Evolutionary conservation across 2,113 vertebrate genomes (phyloP), one percentile per base, ranked within the genome.

Genomic region (Elephantulus edwardii): DNA sequence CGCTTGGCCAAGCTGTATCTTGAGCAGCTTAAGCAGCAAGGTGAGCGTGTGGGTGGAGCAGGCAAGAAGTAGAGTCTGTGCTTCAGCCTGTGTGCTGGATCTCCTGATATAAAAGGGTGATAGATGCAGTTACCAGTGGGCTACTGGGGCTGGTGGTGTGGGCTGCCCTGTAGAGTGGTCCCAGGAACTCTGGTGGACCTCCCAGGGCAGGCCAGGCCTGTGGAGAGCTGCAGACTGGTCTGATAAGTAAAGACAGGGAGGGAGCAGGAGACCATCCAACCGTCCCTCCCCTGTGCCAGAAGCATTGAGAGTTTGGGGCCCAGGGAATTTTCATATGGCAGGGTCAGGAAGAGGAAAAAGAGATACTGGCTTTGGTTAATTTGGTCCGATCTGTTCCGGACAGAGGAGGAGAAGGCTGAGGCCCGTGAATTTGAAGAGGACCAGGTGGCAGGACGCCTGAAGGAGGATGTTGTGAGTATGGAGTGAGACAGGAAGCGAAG

Each of bases 1-100:
- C 98, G 99, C 87, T 94, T 99, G 89, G 98, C 99, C 42, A 99
- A 99, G 92, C 96, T 97, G 20, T 99, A 99, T 96, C 97, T 99
- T 4, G 98, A 98, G 1, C 98, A 99, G 94, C 96, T 99, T 38
- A 98, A 96, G 74, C 97, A 98, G 13, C 98, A 99, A 95, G 99
- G 99, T 98, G 80, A 95, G 95, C 9, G 19, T 3, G 0, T 20
- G 44, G 9, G 11, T 46, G 4, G 35, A 42, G 78, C 2, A 17
- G 54, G 68, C 1, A 38, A 30, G 28, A 74, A 52, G 13, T 3
- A 1, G 11, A 13, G 35, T 35, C 46, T 58, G 46, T 22, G 46
- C 40, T 56, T 20, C 7, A 2, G 24, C 9, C 56, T 33, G 26
- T 52, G 66, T n/a, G 11, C 19, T 44, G 54, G 0, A 5, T 46